Evolutionary conservation across 2,888 invertebrate genomes (phyloP).

Genomic region (Stratiomys singularior): DNA sequence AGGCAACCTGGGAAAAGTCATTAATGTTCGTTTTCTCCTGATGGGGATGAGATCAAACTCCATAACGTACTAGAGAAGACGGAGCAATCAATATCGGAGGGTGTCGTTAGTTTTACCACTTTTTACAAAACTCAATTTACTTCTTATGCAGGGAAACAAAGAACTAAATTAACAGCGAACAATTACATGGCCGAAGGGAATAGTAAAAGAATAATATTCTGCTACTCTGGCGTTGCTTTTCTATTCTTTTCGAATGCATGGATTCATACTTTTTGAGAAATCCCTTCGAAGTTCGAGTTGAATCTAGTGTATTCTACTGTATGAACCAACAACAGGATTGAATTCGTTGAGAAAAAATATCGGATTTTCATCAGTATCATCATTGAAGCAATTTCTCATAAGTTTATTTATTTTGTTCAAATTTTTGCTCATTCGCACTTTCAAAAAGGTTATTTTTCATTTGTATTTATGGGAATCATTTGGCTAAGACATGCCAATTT

Average conservation of each 20-base stretch:
- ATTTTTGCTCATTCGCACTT: too few species aligned
- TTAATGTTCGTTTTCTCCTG: slow-evolving; percentile 1
- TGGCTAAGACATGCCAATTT: too few species aligned
- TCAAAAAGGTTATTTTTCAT: too few species aligned
- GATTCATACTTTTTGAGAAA: background rate
- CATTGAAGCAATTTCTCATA: too few species aligned
- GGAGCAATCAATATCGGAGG: slow-evolving; percentile 37
- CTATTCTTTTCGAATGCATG: background rate
- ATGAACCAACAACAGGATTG: too few species aligned
- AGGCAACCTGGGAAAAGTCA: background rate
- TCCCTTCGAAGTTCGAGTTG: background rate
- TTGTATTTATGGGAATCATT: too few species aligned
- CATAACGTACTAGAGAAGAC: background rate
- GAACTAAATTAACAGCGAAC: slow-evolving; percentile 47
- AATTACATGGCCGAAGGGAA: slow-evolving; percentile 44
- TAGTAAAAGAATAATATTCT: slow-evolving; percentile 29
- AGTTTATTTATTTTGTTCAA: too few species aligned
- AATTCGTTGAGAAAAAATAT: too few species aligned
- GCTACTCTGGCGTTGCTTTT: background rate
- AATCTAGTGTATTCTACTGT: too few species aligned
- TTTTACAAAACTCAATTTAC: slow-evolving; percentile 46
- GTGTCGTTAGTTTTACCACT: slow-evolving; percentile 45
- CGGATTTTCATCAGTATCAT: too few species aligned
- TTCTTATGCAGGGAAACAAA: slow-evolving; percentile 45
- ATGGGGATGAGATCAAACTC: background rate